Base-by-base conservation (phyloP, 30 jellyfish, hydroid and myxozoan species). In the Aurelia coerulea region DNA sequence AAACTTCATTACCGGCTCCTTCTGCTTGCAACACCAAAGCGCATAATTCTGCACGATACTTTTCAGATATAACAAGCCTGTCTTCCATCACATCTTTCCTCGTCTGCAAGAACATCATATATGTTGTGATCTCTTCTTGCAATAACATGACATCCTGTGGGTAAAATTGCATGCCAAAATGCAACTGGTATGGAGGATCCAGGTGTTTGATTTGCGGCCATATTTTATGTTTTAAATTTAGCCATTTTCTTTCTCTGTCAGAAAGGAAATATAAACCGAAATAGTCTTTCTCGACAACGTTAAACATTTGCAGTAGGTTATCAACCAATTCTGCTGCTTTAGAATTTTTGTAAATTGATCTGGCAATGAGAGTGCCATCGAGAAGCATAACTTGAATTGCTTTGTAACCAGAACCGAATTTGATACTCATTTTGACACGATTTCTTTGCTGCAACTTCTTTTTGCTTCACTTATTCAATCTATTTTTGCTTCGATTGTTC, bases 131-230 rank as follows among this genome's bases (percentile, higher is more conserved):
- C 69, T 94, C 98, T 73, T 94, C 98, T 86, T 92, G 96, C 49
- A 94, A 62, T 7, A 73, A 74, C 34, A 76, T 35, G 2, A 96
- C 96, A 31, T 88, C 97, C n/a, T 69, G 72, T 37, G 98, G 98
- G 72, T 74, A 88, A 76, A 62, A 94, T 83, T 90, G 88, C 89
- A 89, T 93, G 31, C 98, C 98, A 62, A 94, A 94, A 65, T 84
- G 84, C 66, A 94, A 49, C 59, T 83, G 90, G 52, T 94, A 94
- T 3, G 98, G 98, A 23, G 97, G 96, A 77, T 83, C 98, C 35
- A 88, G 79, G 34, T 81, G 88, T 69, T 80, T 90, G 50, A 94
- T 88, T 79, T 94, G 97, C n/a, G 96, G 89, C 98, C 98, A 94
- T 46, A 89, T 80, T 51, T 78, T 88, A 70, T 72, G 63, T 19